phyloP scores from a whole-genome alignment of 37 sponge, comb jelly and placozoan genomes.

The Beroe ovata region DNA sequence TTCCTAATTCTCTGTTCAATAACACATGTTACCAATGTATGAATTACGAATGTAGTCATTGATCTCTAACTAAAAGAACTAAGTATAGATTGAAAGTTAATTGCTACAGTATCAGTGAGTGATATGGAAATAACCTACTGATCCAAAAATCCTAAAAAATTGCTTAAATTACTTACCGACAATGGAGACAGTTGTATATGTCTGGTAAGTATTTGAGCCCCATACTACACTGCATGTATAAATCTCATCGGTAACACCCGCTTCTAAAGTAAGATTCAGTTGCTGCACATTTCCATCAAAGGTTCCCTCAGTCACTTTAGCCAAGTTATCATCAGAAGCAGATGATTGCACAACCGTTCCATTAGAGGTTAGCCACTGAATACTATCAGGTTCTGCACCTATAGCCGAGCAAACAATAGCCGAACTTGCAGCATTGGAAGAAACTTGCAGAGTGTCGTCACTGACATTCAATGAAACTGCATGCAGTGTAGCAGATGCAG shows the following conservation, averaged over 20 bases:
- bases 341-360: not conserved
- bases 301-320: not conserved
- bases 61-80: too few species aligned
- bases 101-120: too few species aligned
- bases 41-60: too few species aligned
- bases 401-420: not conserved
- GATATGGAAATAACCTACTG: too few species aligned
- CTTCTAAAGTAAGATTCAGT: not conserved
- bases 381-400: not conserved
- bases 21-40: too few species aligned
- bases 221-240: slow-evolving; percentile 1
- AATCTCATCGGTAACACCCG: not conserved
- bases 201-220: not conserved
- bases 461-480: not conserved
- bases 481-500: not conserved
- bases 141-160: too few species aligned
- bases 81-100: too few species aligned
- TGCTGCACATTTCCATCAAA: not conserved
- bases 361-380: not conserved
- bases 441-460: not conserved
- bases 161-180: not conserved
- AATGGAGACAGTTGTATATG: not conserved
- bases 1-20: too few species aligned
- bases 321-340: not conserved
- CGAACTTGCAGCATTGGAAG: not conserved